A percentile compares a stretch with the other conserved stretches of the same genome.
Conservation (phyloP, 2,113 vertebrate genomes). For the Equus przewalskii region DNA sequence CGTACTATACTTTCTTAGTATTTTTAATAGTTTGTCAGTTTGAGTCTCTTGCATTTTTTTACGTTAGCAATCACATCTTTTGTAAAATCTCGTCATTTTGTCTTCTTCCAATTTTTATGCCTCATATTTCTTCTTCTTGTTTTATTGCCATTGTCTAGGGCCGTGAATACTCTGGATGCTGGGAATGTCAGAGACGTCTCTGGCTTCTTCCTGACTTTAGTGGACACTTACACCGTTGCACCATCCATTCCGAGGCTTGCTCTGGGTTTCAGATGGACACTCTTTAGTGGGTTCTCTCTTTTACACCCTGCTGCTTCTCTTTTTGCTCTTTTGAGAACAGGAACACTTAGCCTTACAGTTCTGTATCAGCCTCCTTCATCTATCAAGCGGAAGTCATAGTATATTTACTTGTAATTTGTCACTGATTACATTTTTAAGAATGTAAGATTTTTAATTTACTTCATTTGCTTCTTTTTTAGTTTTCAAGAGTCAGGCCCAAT, state of each 20-base stretch:
- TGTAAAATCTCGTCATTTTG: constrained; percentile 3
- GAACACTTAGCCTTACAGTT: neutral
- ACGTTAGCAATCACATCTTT: neutral
- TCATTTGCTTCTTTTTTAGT: constrained; percentile 4
- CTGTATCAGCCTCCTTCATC: neutral
- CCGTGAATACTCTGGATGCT: neutral
- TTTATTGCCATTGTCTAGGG: neutral
- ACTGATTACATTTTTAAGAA: neutral
- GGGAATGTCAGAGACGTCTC: neutral
- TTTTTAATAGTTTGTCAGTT: neutral
- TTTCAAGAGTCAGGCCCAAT: neutral
- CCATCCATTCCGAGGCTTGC: neutral
- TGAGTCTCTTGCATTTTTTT: neutral
- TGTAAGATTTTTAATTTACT: neutral
- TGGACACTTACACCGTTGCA: neutral
- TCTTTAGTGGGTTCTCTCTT: neutral
- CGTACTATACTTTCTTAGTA: neutral
- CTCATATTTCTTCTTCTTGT: neutral
- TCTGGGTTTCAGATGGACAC: neutral
- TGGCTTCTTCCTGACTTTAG: neutral
- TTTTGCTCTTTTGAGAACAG: neutral
- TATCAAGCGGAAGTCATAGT: neutral
- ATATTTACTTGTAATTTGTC: neutral
- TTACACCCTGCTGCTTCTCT: neutral
- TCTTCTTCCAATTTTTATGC: neutral